Conservation (phyloP, 2,888 invertebrate genomes). For the Pharmacophagus antenor region DNA sequence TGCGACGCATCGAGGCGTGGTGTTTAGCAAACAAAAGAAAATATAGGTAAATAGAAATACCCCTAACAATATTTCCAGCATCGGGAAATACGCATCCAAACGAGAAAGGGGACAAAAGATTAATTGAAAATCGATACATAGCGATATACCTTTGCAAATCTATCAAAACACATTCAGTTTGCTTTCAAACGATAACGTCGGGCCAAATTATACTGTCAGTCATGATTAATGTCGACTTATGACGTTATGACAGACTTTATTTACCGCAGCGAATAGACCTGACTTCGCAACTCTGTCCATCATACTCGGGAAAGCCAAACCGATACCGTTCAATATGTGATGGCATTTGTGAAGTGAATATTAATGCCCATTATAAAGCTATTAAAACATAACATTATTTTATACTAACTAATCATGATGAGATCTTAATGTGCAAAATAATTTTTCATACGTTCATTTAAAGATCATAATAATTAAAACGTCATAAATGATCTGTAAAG, state of each 20-base stretch:
- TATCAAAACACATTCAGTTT: constrained; percentile 71
- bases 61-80: constrained; percentile 49
- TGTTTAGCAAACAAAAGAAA: constrained; percentile 52
- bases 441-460: constrained; percentile 2
- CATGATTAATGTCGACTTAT: constrained; percentile 71
- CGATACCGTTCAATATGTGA: constrained; percentile 8
- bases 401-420: background rate
- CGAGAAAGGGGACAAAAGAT: constrained; percentile 71
- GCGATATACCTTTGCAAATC: constrained; percentile 67
- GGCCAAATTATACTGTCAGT: constrained; percentile 67
- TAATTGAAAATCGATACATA: constrained; percentile 76
- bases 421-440: constrained; percentile 1
- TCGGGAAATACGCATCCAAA: constrained; percentile 62
- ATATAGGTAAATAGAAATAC: constrained; percentile 40
- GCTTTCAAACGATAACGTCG: constrained; percentile 66
- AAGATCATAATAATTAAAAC: constrained; percentile 3
- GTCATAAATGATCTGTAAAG: constrained; percentile 12
- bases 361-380: constrained; percentile 11
- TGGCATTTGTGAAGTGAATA: constrained; percentile 11
- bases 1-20: constrained; percentile 29
- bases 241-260: constrained; percentile 62
- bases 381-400: constrained; percentile 1
- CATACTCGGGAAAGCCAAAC: constrained; percentile 24
- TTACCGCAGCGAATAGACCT: constrained; percentile 52
- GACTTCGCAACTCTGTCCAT: constrained; percentile 48